These are phyloP conservation scores for Xyrichtys novacula DNA, from an alignment of 2,797 vertebrate genomes.

Conservation along the genomic window DNA sequence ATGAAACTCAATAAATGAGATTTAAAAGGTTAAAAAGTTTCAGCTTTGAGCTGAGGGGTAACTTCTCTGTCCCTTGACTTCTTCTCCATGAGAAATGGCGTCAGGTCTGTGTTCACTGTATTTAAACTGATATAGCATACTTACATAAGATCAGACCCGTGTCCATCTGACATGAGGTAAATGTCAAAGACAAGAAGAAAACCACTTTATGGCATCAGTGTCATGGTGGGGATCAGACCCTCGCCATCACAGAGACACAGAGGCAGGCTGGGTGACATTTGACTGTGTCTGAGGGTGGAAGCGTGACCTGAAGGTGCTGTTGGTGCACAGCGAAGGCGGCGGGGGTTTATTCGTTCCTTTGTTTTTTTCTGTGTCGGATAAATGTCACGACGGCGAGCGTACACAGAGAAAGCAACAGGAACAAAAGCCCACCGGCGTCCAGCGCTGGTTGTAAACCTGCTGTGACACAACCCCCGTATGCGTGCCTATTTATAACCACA, in stretches of 20 bases:
- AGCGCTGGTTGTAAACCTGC: slow-evolving; percentile 48
- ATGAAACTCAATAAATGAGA: too few species aligned
- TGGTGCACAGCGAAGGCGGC: slow-evolving; percentile 11
- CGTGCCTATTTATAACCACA: slow-evolving; percentile 54
- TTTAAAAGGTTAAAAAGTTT: too few species aligned
- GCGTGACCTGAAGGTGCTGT: slow-evolving; percentile 53
- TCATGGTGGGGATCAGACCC: neutral
- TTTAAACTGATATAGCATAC: neutral
- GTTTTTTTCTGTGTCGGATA: slow-evolving; percentile 58
- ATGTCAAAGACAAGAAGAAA: slow-evolving; percentile 6
- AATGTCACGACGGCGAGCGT: slow-evolving; percentile 61
- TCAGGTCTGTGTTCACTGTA: neutral
- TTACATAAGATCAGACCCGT: neutral
- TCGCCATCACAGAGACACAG: slow-evolving; percentile 7
- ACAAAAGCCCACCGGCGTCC: slow-evolving; percentile 48
- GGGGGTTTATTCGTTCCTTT: slow-evolving; percentile 30
- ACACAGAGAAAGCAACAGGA: slow-evolving; percentile 52
- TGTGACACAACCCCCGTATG: slow-evolving; percentile 37
- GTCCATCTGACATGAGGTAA: slow-evolving; percentile 8
- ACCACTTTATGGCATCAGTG: slow-evolving; percentile 9
- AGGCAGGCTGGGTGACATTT: slow-evolving; percentile 62
- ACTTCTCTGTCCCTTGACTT: too few species aligned
- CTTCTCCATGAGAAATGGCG: neutral
- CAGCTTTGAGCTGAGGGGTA: too few species aligned
- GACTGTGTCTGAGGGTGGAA: slow-evolving; percentile 34